phyloP scores from a whole-genome alignment of 1,140 invertebrate genomes.

The Cyrtorhinus lividipennis region DNA sequence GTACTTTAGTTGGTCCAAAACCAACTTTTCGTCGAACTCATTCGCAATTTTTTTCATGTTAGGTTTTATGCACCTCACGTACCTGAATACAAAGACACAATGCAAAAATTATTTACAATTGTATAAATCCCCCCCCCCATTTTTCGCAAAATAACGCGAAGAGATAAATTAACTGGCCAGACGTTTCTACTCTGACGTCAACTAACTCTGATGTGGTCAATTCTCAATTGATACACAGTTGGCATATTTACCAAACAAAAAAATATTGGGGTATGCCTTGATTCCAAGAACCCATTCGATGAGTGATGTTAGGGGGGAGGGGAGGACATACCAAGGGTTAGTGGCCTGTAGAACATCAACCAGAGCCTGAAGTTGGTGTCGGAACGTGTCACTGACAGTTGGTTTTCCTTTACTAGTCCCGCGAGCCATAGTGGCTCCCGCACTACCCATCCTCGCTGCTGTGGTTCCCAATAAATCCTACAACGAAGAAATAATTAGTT shows the following conservation, averaged over 20 bases:
- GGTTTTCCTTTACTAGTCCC: slow-evolving; percentile 82
- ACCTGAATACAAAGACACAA: too few relatives aligned
- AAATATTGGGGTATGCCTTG: too few relatives aligned
- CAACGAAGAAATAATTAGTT: slow-evolving; percentile 14
- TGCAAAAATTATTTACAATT: slow-evolving; percentile 19
- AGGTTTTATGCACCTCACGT: slow-evolving; percentile 90
- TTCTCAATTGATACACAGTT: too few relatives aligned
- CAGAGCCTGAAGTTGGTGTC: slow-evolving; percentile 76
- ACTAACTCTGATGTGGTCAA: too few relatives aligned
- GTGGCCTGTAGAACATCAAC: slow-evolving; percentile 84
- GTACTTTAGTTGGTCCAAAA: slow-evolving; percentile 81
- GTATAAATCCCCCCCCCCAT: too few relatives aligned
- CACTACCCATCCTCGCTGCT: slow-evolving; percentile 34
- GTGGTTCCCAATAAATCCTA: slow-evolving; percentile 40
- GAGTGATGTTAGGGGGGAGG: too few relatives aligned
- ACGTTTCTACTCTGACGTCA: too few relatives aligned
- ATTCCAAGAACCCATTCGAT: too few relatives aligned
- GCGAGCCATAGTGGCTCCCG: slow-evolving; percentile 54
- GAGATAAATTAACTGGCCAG: too few relatives aligned
- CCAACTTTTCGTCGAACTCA: slow-evolving; percentile 66
- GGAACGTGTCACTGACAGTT: slow-evolving; percentile 84
- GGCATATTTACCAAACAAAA: too few relatives aligned
- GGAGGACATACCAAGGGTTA: slow-evolving; percentile 63
- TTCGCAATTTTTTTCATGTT: slow-evolving; percentile 76
- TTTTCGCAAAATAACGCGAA: neutral